These are phyloP conservation scores for Artemia sinica DNA, from an alignment of 2,888 invertebrate genomes.

Conservation along the genomic window DNA sequence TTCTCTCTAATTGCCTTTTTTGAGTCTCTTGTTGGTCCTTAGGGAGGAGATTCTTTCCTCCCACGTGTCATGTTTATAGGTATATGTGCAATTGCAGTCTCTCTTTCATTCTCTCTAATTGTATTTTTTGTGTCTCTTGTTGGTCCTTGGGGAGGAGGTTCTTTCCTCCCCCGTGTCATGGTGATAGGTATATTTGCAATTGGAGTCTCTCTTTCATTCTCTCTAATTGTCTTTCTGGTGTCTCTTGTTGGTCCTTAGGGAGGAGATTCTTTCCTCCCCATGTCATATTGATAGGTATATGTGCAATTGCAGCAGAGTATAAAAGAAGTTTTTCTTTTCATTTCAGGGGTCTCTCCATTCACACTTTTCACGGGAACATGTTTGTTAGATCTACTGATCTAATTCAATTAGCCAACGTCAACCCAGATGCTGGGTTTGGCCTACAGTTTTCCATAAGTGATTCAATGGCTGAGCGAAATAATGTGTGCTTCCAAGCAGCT, in stretches of 20 bases:
- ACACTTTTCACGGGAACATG: conserved; percentile 98
- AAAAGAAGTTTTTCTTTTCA: conserved; percentile 22
- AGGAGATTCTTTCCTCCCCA: too few relatives aligned
- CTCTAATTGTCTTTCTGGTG: too few relatives aligned
- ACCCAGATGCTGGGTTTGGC: conserved; percentile 92
- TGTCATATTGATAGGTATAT: neutral
- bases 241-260: too few relatives aligned
- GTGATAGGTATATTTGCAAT: too few relatives aligned
- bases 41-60: neutral
- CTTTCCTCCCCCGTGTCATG: neutral
- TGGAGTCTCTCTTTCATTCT: too few relatives aligned
- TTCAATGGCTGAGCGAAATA: conserved; percentile 61
- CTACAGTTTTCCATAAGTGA: conserved; percentile 96
- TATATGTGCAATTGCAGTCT: too few relatives aligned
- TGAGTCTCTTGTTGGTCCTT: neutral
- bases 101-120: too few relatives aligned
- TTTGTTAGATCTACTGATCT: conserved; percentile 95
- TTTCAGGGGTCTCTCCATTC: conserved; percentile 65
- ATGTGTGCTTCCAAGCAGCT: conserved; percentile 92
- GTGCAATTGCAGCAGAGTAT: neutral
- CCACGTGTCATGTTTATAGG: too few relatives aligned
- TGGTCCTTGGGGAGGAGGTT: neutral
- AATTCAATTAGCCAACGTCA: conserved; percentile 84
- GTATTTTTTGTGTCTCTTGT: too few relatives aligned
- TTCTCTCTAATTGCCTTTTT: too few relatives aligned